Percentiles rank a stretch among this genome's conserved stretches.
Conservation (phyloP, 2,888 invertebrate genomes). For the Tetropium fuscum region DNA sequence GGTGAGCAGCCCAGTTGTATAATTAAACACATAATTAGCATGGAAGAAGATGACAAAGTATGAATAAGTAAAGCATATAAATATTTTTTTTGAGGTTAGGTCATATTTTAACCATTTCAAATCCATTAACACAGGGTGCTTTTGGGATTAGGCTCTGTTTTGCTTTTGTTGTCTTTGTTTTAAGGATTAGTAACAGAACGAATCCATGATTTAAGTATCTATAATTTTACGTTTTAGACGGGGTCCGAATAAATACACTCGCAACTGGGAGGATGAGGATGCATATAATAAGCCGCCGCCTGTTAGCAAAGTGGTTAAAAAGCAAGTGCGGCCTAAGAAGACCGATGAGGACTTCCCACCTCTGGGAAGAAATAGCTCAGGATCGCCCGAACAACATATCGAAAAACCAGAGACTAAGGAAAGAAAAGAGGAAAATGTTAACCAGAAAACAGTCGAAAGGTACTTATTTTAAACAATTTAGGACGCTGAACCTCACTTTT, state of each 20-base stretch:
- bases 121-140: slow-evolving; percentile 2
- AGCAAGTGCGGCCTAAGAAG: slow-evolving; percentile 48
- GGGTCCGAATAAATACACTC: slow-evolving; percentile 91
- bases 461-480: slow-evolving; percentile 10
- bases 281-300: slow-evolving; percentile 78
- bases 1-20: slow-evolving; percentile 70
- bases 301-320: slow-evolving; percentile 39
- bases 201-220: too few relatives aligned
- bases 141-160: too few relatives aligned
- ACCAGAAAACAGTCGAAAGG: slow-evolving; percentile 35
- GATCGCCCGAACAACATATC: slow-evolving; percentile 26
- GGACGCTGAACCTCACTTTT: too few relatives aligned
- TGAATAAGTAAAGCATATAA: too few relatives aligned
- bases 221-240: slow-evolving; percentile 71
- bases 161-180: too few relatives aligned
- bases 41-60: not conserved
- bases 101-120: slow-evolving; percentile 16
- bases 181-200: too few relatives aligned
- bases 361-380: slow-evolving; percentile 32
- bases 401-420: slow-evolving; percentile 25
- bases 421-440: slow-evolving; percentile 16
- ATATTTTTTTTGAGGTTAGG: too few relatives aligned
- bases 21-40: slow-evolving; percentile 12
- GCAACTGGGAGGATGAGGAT: slow-evolving; percentile 94
- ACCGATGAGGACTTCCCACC: slow-evolving; percentile 56